phyloP scores from a whole-genome alignment of 2,797 vertebrate species.

The Ctenochaetus hawaiiensis region DNA sequence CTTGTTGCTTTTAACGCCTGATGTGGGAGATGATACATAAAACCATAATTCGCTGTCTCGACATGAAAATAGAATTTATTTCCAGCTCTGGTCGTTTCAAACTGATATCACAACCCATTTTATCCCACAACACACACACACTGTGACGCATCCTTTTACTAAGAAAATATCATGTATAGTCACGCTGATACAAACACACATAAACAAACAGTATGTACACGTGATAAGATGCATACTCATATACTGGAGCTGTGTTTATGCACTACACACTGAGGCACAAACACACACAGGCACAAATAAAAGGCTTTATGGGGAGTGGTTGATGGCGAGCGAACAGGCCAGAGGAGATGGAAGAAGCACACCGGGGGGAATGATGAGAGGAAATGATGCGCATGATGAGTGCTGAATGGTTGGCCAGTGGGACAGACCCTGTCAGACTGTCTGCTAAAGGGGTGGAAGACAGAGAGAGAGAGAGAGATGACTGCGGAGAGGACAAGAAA shows the following conservation, averaged over 20 bases:
- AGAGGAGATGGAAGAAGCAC: slow-evolving; percentile 76
- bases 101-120: slow-evolving; percentile 6
- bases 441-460: slow-evolving; percentile 77
- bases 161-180: neutral
- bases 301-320: slow-evolving; percentile 57
- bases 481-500: slow-evolving; percentile 54
- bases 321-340: slow-evolving; percentile 69
- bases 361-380: slow-evolving; percentile 77
- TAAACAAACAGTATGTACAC: slow-evolving; percentile 16
- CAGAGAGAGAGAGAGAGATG: slow-evolving; percentile 33
- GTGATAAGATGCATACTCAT: slow-evolving; percentile 2
- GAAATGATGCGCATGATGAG: slow-evolving; percentile 85
- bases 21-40: slow-evolving; percentile 2
- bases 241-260: neutral
- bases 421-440: slow-evolving; percentile 80
- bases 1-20: slow-evolving; percentile 39
- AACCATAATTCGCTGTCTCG: neutral
- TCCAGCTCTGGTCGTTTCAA: slow-evolving; percentile 21
- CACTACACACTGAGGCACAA: slow-evolving; percentile 1
- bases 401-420: slow-evolving; percentile 82
- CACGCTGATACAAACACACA: slow-evolving; percentile 1
- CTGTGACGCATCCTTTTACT: neutral
- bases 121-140: neutral
- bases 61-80: slow-evolving; percentile 3
- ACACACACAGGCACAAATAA: slow-evolving; percentile 46